Evolutionary conservation across 2,797 vertebrate species (phyloP).

Genomic region (Hemibagrus guttatus): DNA sequence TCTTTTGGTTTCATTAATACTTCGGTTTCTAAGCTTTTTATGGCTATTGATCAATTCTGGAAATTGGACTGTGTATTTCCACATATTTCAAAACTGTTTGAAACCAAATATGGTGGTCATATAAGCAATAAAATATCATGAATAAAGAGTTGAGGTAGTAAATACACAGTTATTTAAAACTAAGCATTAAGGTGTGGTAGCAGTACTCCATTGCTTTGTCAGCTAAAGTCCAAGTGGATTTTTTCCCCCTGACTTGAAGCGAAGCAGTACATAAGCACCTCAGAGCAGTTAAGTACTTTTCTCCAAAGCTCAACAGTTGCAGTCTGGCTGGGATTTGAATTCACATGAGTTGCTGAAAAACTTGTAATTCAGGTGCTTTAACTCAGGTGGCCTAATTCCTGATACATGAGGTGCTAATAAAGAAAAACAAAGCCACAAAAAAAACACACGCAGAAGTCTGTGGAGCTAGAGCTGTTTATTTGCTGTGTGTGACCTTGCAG

Average conservation of each 20-base stretch:
- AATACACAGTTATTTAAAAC: neutral
- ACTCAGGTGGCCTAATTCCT: neutral
- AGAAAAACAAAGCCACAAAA: too few species aligned
- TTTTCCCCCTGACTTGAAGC: neutral
- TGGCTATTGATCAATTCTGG: neutral
- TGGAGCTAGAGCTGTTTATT: neutral
- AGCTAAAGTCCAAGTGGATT: neutral
- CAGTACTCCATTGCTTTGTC: neutral
- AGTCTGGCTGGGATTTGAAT: neutral
- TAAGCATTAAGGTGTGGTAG: neutral
- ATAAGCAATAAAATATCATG: neutral
- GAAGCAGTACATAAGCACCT: neutral
- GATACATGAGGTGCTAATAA: neutral
- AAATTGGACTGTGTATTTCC: neutral
- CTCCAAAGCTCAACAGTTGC: neutral
- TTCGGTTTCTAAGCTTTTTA: neutral
- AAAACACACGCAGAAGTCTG: neutral
- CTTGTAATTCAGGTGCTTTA: too few species aligned
- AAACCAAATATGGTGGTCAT: too few species aligned
- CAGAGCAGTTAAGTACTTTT: neutral
- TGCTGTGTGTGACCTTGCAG: neutral
- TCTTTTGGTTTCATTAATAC: neutral
- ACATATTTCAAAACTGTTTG: neutral
- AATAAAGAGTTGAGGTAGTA: neutral
- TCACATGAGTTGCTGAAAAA: neutral